Conservation (phyloP, 2,113 vertebrate genomes). For the Patagioenas fasciata region DNA sequence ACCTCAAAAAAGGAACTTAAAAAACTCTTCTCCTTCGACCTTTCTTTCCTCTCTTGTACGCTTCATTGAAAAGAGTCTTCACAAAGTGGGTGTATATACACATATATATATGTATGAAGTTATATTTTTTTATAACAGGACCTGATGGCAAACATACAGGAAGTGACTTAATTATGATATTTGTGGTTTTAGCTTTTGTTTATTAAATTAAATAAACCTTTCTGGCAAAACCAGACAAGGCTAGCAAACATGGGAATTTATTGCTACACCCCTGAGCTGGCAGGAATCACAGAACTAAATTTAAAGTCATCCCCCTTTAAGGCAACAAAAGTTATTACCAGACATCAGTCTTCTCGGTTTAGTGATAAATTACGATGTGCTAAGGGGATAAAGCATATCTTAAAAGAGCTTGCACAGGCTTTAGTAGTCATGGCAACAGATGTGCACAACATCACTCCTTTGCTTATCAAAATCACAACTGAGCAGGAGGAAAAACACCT, state of each 20-base stretch:
- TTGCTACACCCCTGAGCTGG: slow-evolving; percentile 37
- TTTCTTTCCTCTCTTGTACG: not conserved
- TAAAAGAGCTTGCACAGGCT: slow-evolving; percentile 74
- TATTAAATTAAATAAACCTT: not conserved
- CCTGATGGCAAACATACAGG: not conserved
- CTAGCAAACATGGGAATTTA: slow-evolving; percentile 9
- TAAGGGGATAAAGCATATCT: slow-evolving; percentile 85
- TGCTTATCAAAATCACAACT: slow-evolving; percentile 84
- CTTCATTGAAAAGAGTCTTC: not conserved
- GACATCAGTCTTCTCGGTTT: slow-evolving; percentile 76
- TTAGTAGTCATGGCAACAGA: slow-evolving; percentile 87
- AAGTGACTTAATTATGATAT: not conserved
- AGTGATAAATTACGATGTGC: slow-evolving; percentile 85
- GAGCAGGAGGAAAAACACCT: slow-evolving; percentile 53
- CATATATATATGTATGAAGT: not conserved
- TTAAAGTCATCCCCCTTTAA: slow-evolving; percentile 78
- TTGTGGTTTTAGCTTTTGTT: not conserved
- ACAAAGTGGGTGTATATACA: not conserved
- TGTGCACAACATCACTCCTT: slow-evolving; percentile 80
- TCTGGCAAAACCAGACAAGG: not conserved
- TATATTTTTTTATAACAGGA: not conserved
- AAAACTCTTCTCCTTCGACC: not conserved
- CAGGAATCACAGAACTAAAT: slow-evolving; percentile 72
- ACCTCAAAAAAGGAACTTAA: not conserved
- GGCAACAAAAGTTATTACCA: slow-evolving; percentile 75